These are phyloP conservation scores for Scalopus aquaticus DNA, from an alignment of 2,113 vertebrate species.

Conservation along the genomic window DNA sequence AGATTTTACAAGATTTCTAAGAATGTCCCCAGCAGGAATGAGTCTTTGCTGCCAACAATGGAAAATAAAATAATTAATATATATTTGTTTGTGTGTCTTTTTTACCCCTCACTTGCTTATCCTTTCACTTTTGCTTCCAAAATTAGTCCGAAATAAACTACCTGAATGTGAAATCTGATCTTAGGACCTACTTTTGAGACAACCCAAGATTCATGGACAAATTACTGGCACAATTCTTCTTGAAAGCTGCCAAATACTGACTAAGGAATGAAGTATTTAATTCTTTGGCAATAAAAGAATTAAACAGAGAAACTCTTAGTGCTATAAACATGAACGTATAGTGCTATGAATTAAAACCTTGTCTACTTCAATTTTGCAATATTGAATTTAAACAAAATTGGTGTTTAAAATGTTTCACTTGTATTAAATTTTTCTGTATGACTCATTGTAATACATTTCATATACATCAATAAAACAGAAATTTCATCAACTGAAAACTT, in stretches of 20 bases:
- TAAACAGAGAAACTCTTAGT: not conserved
- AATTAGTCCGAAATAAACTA: not conserved
- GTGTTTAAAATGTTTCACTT: not conserved
- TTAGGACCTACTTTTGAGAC: not conserved
- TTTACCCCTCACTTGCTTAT: not conserved
- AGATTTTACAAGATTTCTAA: not conserved
- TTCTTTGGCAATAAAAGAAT: not conserved
- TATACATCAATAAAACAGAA: not conserved
- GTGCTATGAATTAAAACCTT: not conserved
- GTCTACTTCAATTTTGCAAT: not conserved
- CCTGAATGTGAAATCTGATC: not conserved
- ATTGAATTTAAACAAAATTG: conserved; percentile 41
- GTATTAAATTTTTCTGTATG: not conserved
- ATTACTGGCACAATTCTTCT: not conserved
- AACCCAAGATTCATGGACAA: not conserved
- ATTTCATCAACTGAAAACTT: not conserved
- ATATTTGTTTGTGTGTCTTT: not conserved
- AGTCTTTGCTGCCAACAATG: not conserved
- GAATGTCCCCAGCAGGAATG: not conserved
- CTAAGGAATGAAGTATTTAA: not conserved
- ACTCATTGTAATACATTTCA: not conserved
- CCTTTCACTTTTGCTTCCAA: not conserved
- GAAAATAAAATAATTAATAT: not conserved
- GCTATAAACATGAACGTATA: not conserved
- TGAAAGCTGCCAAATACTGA: not conserved